A percentile compares a stretch with the other conserved stretches of the same genome.
These are phyloP conservation scores for Eupithecia subfuscata DNA, from an alignment of 2,888 invertebrate genomes.

Conservation along the genomic window DNA sequence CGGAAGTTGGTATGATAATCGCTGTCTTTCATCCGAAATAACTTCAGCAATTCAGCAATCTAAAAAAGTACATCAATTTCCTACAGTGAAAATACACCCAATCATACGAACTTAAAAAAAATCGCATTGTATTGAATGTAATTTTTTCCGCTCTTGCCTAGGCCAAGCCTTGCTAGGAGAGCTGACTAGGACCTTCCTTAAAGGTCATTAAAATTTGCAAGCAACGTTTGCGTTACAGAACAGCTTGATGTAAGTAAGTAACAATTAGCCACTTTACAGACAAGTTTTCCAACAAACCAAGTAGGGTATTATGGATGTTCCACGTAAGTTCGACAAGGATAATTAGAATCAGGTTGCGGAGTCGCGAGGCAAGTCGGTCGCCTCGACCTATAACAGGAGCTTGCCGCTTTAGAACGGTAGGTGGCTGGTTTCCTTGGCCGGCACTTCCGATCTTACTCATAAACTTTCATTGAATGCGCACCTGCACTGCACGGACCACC, in stretches of 20 bases:
- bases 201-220: neutral
- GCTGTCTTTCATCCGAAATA: neutral
- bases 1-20: neutral
- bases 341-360: slow-evolving; percentile 31
- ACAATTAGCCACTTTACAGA: neutral
- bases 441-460: slow-evolving; percentile 28
- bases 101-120: neutral
- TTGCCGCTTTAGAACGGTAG: slow-evolving; percentile 28
- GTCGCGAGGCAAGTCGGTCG: slow-evolving; percentile 18
- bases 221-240: neutral
- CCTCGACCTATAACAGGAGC: slow-evolving; percentile 34
- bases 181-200: neutral
- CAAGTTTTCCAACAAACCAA: slow-evolving; percentile 12
- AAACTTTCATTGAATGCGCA: slow-evolving; percentile 21
- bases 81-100: neutral
- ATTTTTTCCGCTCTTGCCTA: neutral
- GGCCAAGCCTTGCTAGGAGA: neutral
- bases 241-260: neutral
- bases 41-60: neutral
- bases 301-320: slow-evolving; percentile 22
- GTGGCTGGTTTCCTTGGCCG: slow-evolving; percentile 24
- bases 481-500: slow-evolving; percentile 18
- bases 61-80: neutral
- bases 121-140: neutral
- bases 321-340: slow-evolving; percentile 27